These are phyloP conservation scores for Typhlichthys subterraneus DNA, from an alignment of 2,797 vertebrate genomes.

Conservation along the genomic window DNA sequence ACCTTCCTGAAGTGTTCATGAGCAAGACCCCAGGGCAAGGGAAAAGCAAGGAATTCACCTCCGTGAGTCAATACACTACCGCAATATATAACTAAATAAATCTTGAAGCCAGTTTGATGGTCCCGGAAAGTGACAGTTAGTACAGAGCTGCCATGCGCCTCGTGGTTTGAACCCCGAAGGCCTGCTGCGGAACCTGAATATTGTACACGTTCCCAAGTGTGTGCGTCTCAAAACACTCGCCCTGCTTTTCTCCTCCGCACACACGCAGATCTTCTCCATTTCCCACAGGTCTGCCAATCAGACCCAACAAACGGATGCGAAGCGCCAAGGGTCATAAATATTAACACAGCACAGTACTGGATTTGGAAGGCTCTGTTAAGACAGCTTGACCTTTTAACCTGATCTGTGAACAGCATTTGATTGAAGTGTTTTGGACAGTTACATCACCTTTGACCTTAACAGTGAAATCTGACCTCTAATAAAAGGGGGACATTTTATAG, in stretches of 20 bases:
- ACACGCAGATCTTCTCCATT: neutral
- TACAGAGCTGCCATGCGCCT: too few relatives aligned
- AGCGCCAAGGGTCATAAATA: constrained; percentile 2
- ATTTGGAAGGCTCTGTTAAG: neutral
- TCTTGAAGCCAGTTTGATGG: too few relatives aligned
- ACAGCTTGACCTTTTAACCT: constrained; percentile 3
- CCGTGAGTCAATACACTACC: too few relatives aligned
- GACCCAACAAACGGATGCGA: neutral
- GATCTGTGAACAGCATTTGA: neutral
- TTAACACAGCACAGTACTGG: constrained; percentile 2
- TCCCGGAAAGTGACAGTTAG: too few relatives aligned
- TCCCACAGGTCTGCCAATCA: neutral
- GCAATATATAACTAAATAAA: too few relatives aligned
- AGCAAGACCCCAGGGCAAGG: too few relatives aligned
- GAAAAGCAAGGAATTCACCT: too few relatives aligned
- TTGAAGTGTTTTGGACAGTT: constrained; percentile 1
- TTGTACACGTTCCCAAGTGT: neutral
- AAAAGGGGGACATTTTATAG: too few relatives aligned
- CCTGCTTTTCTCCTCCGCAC: neutral
- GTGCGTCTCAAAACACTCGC: neutral
- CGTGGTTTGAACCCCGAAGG: neutral
- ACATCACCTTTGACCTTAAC: neutral
- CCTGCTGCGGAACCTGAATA: neutral
- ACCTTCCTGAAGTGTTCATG: neutral
- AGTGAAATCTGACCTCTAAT: neutral